These are phyloP conservation scores for Heterohyrax brucei DNA, from an alignment of 2,797 vertebrate genomes.

Conservation along the genomic window DNA sequence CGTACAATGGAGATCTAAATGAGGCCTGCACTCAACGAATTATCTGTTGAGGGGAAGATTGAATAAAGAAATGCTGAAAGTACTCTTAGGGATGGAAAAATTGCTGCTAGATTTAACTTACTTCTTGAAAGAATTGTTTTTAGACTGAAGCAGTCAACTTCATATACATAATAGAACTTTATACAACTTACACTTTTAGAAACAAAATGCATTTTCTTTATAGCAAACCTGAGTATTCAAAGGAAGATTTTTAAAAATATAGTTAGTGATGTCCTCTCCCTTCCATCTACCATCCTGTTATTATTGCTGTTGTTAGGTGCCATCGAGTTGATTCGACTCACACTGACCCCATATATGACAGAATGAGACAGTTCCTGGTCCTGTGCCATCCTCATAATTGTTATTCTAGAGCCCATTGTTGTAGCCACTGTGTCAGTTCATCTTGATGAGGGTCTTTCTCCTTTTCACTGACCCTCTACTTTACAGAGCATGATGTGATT, in stretches of 20 bases:
- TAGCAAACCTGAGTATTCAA: conserved; percentile 29
- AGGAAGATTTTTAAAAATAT: conserved; percentile 28
- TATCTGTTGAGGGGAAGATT: neutral
- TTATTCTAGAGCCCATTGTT: too few species aligned
- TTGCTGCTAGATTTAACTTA: neutral
- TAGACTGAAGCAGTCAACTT: conserved; percentile 12
- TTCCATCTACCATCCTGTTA: too few species aligned
- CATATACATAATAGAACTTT: conserved; percentile 19
- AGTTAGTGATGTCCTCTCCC: too few species aligned
- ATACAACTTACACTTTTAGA: conserved; percentile 31
- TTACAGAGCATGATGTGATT: too few species aligned
- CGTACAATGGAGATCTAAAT: conserved; percentile 21
- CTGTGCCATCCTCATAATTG: too few species aligned
- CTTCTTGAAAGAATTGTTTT: conserved; percentile 23
- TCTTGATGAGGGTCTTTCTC: too few species aligned
- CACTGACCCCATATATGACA: too few species aligned
- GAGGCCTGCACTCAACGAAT: neutral
- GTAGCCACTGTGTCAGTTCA: too few species aligned
- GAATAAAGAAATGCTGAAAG: conserved; percentile 37
- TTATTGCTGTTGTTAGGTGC: too few species aligned
- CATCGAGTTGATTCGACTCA: too few species aligned
- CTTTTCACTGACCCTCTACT: too few species aligned
- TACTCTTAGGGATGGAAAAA: neutral
- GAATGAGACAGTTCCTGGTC: too few species aligned
- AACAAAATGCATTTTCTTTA: conserved; percentile 57